phyloP scores from a whole-genome alignment of 2,888 invertebrate species.

The Dendrolimus houi region DNA sequence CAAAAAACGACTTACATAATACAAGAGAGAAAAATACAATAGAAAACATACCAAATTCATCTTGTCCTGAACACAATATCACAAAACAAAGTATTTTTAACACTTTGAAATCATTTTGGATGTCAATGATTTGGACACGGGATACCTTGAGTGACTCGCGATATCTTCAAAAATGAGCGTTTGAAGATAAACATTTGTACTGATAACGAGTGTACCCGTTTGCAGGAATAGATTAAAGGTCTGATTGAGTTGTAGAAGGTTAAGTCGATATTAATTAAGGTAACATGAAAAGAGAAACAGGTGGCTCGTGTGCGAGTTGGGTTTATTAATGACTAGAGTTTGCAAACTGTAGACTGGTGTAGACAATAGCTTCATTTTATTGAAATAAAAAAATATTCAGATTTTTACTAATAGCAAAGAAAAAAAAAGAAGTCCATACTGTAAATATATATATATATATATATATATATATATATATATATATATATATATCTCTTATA shows the following conservation, averaged over 20 bases:
- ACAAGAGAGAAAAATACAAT: not conserved
- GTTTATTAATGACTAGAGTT: no score
- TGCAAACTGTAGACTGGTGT: no score
- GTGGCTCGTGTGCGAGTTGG: no score
- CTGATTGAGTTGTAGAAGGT: not conserved
- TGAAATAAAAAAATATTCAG: no score
- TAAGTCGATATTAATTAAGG: not conserved
- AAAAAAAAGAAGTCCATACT: no score
- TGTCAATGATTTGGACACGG: not conserved
- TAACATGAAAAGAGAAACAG: no score
- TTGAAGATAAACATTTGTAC: not conserved
- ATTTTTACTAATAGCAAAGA: no score
- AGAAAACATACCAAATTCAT: constrained; percentile 7
- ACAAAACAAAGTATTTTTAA: not conserved
- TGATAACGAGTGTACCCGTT: not conserved
- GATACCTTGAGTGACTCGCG: not conserved
- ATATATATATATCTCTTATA: no score
- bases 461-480: no score
- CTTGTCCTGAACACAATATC: constrained; percentile 7
- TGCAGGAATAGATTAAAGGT: not conserved
- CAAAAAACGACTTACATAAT: not conserved
- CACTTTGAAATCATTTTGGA: not conserved
- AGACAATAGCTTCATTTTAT: no score
- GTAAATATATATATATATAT: no score
- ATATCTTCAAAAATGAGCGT: not conserved